Percentiles rank a stretch among this genome's conserved stretches.
These are phyloP conservation scores for Erethizon dorsatum DNA, from an alignment of 2,797 vertebrate species.

Conservation along the genomic window DNA sequence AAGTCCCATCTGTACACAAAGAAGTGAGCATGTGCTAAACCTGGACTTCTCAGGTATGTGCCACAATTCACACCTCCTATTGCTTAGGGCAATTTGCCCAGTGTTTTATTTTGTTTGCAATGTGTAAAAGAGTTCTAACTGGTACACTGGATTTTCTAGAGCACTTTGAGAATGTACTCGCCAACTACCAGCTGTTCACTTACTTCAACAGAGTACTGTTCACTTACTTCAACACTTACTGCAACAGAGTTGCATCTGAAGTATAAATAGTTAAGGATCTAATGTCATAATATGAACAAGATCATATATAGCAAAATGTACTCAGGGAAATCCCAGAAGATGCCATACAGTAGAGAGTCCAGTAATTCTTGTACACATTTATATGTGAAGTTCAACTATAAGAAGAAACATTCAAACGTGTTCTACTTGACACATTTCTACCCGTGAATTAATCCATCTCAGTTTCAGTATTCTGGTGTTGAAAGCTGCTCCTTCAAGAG, in stretches of 20 bases:
- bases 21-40: neutral
- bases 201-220: neutral
- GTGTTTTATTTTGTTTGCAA: constrained; percentile 27
- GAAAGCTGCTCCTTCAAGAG: neutral
- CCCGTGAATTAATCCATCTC: neutral
- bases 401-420: neutral
- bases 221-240: neutral
- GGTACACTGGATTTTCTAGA: constrained; percentile 28
- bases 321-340: neutral
- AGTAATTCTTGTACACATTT: neutral
- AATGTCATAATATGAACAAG: neutral
- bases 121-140: neutral
- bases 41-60: neutral
- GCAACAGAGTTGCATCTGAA: constrained; percentile 11
- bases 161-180: neutral
- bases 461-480: neutral
- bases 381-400: neutral
- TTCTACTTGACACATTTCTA: neutral
- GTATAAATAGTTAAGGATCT: neutral
- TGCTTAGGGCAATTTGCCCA: neutral
- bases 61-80: neutral
- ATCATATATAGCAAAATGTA: neutral
- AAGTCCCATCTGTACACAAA: constrained; percentile 12
- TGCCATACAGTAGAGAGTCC: neutral
- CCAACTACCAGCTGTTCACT: neutral